Evolutionary conservation across 2,888 invertebrate genomes (phyloP).

Genomic region (Bursaphelenchus okinawaensis): DNA sequence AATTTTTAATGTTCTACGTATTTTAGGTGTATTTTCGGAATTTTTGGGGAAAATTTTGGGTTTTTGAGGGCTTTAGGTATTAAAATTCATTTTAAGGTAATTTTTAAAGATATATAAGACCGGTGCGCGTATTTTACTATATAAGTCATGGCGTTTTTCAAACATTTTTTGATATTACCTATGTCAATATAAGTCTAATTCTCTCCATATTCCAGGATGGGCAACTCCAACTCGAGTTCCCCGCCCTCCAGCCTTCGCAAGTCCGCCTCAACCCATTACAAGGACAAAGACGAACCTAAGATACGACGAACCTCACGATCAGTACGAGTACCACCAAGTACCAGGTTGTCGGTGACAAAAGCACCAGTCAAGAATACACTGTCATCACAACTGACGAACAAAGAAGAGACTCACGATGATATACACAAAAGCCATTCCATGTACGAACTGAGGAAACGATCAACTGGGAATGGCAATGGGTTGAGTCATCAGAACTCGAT

Average conservation of each 20-base stretch:
- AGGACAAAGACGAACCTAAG: background rate
- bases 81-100: too few relatives aligned
- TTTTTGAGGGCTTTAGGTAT: too few relatives aligned
- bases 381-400: background rate
- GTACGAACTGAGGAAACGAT: conserved; percentile 19
- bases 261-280: background rate
- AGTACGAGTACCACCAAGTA: conserved; percentile 1
- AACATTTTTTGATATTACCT: too few relatives aligned
- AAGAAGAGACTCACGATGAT: background rate
- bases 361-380: background rate
- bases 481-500: background rate
- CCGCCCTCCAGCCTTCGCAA: background rate
- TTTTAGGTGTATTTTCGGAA: too few relatives aligned
- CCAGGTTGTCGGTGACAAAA: background rate
- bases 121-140: too few relatives aligned
- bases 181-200: background rate
- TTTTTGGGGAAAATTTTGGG: too few relatives aligned
- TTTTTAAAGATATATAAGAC: too few relatives aligned
- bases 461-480: background rate
- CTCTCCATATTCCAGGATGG: conserved; percentile 2
- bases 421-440: conserved; percentile 21
- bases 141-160: too few relatives aligned
- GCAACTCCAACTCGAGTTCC: conserved; percentile 8
- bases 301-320: conserved; percentile 10
- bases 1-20: too few relatives aligned